Evolutionary conservation across 1,140 invertebrate genomes (phyloP).

Genomic region (Neelides sp.): DNA sequence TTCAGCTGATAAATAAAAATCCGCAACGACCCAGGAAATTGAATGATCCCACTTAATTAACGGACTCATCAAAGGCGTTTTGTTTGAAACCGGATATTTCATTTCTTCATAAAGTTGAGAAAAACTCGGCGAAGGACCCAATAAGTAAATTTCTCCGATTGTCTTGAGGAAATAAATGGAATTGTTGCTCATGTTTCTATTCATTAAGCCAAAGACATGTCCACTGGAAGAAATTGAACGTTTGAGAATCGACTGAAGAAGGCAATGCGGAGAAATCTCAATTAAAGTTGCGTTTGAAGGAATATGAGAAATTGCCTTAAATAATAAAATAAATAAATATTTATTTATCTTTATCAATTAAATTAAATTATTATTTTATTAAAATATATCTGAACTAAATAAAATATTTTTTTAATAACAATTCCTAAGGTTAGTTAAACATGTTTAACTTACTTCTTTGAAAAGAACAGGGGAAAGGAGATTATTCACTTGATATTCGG

Average conservation of each 20-base stretch:
- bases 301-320: conserved; percentile 64
- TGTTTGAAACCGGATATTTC: conserved; percentile 71
- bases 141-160: conserved; percentile 68
- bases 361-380: too few relatives aligned
- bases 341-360: too few relatives aligned
- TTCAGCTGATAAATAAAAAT: conserved; percentile 42
- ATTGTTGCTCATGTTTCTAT: conserved; percentile 54
- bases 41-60: conserved; percentile 84
- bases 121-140: conserved; percentile 62
- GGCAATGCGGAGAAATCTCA: conserved; percentile 82
- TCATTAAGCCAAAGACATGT: conserved; percentile 63
- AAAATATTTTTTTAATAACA: too few relatives aligned
- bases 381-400: too few relatives aligned
- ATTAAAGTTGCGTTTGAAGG: conserved; percentile 77
- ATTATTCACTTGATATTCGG: conserved; percentile 93
- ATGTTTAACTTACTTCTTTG: too few relatives aligned
- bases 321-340: too few relatives aligned
- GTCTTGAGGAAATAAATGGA: conserved; percentile 52
- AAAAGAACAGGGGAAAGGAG: conserved; percentile 64
- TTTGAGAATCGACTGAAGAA: conserved; percentile 76
- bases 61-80: conserved; percentile 75
- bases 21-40: conserved; percentile 59
- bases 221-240: conserved; percentile 46
- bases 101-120: conserved; percentile 61
- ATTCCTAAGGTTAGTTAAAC: too few relatives aligned